Percentiles rank a stretch among this genome's conserved stretches.
phyloP scores from a whole-genome alignment of 2,888 invertebrate genomes.

The Pyrochroa serraticornis region DNA sequence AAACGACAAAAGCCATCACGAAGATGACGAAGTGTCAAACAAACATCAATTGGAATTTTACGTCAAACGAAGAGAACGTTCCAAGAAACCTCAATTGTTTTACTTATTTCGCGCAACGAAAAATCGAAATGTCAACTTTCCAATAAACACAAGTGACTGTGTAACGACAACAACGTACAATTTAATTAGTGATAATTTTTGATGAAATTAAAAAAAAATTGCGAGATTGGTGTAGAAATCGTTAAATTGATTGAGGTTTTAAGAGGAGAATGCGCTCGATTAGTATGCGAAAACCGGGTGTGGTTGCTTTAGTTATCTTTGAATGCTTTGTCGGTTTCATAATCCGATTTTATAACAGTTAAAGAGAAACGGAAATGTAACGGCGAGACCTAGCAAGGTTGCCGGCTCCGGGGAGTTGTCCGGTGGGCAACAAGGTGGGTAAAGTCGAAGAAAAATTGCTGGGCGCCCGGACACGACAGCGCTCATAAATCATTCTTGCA shows the following conservation, averaged over 20 bases:
- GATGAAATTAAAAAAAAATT: too few species aligned
- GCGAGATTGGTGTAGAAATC: too few species aligned
- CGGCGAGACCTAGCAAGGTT: constrained; percentile 21
- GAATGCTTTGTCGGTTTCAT: constrained; percentile 24
- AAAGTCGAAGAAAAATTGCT: too few species aligned
- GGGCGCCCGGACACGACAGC: too few species aligned
- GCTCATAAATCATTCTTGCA: too few species aligned
- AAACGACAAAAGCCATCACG: not conserved
- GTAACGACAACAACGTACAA: too few species aligned
- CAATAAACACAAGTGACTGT: not conserved
- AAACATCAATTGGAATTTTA: not conserved
- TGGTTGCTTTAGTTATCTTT: constrained; percentile 20
- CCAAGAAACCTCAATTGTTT: too few species aligned
- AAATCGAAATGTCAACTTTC: not conserved
- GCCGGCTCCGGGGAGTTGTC: not conserved
- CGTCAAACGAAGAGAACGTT: too few species aligned
- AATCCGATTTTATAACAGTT: constrained; percentile 29
- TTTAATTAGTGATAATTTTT: not conserved
- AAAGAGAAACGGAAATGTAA: constrained; percentile 27
- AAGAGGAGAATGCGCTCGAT: not conserved
- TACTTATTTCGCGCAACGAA: too few species aligned
- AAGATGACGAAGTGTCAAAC: constrained; percentile 1
- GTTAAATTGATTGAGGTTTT: too few species aligned
- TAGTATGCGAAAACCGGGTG: constrained; percentile 24
- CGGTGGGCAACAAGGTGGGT: too few species aligned